Evolutionary conservation across 2,888 invertebrate genomes (phyloP).

Genomic region (Phortica okadai): DNA sequence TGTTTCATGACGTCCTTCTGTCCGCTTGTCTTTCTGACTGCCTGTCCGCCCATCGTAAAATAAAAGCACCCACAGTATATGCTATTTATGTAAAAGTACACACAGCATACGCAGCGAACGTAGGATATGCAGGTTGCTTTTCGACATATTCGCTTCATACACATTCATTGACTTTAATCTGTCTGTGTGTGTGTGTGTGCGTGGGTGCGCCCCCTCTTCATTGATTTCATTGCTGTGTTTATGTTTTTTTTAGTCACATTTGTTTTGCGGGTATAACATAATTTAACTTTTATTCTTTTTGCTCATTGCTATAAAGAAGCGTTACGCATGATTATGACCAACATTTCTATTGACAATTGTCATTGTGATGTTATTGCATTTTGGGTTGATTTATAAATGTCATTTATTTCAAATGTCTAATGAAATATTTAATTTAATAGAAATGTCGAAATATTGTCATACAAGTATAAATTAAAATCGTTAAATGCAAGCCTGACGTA

Average conservation of each 20-base stretch:
- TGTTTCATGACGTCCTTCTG: constrained; percentile 1
- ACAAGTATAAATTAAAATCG: too few relatives aligned
- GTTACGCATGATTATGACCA: not conserved
- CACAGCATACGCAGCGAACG: constrained; percentile 23
- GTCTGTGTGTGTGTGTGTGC: constrained; percentile 6
- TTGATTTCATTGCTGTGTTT: not conserved
- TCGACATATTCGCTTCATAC: constrained; percentile 56
- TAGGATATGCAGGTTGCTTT: constrained; percentile 52
- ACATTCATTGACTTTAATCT: constrained; percentile 63
- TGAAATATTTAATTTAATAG: too few relatives aligned
- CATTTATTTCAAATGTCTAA: too few relatives aligned
- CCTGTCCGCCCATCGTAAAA: constrained; percentile 53
- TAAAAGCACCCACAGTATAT: constrained; percentile 61
- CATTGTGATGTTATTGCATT: not conserved
- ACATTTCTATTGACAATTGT: not conserved
- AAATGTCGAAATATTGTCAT: too few relatives aligned
- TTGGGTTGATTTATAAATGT: not conserved
- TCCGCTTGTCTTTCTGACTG: not conserved
- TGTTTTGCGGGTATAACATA: not conserved
- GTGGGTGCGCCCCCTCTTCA: not conserved
- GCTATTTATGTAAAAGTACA: constrained; percentile 62
- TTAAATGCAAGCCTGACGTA: too few relatives aligned
- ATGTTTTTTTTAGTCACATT: not conserved
- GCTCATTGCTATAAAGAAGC: not conserved
- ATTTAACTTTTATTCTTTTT: constrained; percentile 12